A percentile compares a stretch with the other conserved stretches of the same genome.
Conservation (phyloP, 2,113 vertebrate species). For the Heloderma charlesbogerti region DNA sequence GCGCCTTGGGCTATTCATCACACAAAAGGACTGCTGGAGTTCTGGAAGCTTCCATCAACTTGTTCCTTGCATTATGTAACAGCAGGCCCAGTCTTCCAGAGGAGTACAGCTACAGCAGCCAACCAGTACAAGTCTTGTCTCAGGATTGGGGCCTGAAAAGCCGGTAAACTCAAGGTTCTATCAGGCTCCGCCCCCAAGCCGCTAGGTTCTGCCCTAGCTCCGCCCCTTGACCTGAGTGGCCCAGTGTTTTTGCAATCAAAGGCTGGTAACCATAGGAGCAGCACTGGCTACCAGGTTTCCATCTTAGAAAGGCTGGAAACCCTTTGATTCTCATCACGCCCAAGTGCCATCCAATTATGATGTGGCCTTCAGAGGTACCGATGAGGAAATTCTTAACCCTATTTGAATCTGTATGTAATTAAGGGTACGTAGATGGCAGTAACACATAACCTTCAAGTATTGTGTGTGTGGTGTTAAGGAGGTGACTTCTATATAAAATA, state of each 20-base stretch:
- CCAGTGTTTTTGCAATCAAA: background rate
- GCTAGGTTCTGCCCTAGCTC: background rate
- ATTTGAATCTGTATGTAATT: background rate
- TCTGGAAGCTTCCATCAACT: background rate
- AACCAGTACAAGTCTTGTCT: background rate
- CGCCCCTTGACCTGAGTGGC: background rate
- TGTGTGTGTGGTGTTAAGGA: background rate
- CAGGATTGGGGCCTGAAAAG: background rate
- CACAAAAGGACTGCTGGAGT: background rate
- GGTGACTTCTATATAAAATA: background rate
- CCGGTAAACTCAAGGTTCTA: background rate
- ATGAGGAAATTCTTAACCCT: background rate
- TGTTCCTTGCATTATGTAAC: background rate
- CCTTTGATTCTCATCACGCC: background rate
- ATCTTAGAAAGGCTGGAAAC: background rate
- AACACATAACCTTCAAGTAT: background rate
- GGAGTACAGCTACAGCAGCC: background rate
- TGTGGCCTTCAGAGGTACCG: background rate
- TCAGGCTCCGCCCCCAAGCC: background rate
- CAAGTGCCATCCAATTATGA: background rate
- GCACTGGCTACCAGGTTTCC: background rate
- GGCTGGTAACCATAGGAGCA: constrained; percentile 16
- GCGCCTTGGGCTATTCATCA: background rate
- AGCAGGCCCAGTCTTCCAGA: background rate
- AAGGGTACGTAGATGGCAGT: background rate